These are phyloP conservation scores for Colletes latitarsis DNA, from an alignment of 1,140 invertebrate genomes.

Conservation along the genomic window DNA sequence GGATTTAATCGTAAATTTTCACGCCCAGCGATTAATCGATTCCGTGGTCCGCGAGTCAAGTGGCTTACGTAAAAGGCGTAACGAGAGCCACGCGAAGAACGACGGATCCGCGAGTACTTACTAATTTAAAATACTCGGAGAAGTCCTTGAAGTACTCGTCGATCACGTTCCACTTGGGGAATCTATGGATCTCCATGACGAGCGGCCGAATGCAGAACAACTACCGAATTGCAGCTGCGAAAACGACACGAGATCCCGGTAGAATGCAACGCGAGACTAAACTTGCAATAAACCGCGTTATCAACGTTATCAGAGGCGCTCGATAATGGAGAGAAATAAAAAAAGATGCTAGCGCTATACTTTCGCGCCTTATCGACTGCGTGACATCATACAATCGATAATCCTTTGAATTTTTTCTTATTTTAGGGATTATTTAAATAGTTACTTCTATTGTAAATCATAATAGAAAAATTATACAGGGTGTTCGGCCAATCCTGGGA, in stretches of 20 bases:
- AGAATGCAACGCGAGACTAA: slow-evolving; percentile 30
- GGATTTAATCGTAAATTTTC: neutral
- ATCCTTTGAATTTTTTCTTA: too few species aligned
- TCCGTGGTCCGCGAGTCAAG: neutral
- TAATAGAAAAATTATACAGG: too few species aligned
- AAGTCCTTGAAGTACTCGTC: slow-evolving; percentile 69
- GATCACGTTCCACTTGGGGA: slow-evolving; percentile 62
- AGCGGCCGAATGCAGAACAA: neutral
- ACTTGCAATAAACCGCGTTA: slow-evolving; percentile 26
- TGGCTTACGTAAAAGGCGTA: slow-evolving; percentile 29
- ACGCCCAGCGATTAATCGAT: slow-evolving; percentile 9
- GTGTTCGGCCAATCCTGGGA: too few species aligned
- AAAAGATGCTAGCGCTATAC: slow-evolving; percentile 36
- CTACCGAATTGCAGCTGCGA: neutral
- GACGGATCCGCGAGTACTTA: slow-evolving; percentile 51
- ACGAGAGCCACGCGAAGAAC: neutral
- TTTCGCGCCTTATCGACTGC: slow-evolving; percentile 4
- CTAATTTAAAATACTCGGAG: slow-evolving; percentile 40
- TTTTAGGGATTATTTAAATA: too few species aligned
- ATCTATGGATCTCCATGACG: slow-evolving; percentile 61
- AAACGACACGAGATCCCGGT: neutral
- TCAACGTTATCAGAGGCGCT: slow-evolving; percentile 53
- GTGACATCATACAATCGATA: neutral
- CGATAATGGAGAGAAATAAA: slow-evolving; percentile 29
- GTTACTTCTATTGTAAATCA: too few species aligned